A percentile compares a stretch with the other conserved stretches of the same genome.
phyloP scores from a whole-genome alignment of 1,140 invertebrate species.

The Drosophila kepulauana region DNA sequence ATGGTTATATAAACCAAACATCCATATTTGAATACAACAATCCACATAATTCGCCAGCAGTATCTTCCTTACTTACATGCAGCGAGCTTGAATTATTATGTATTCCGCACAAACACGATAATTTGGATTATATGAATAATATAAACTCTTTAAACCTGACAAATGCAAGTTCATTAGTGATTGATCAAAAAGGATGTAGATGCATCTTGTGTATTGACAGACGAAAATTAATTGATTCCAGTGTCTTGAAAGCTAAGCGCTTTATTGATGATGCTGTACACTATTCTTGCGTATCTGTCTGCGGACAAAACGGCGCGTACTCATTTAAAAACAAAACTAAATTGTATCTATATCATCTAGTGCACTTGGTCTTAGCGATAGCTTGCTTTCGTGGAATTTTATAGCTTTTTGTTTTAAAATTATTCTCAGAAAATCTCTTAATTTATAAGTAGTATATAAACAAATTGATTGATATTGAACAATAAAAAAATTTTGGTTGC shows the following conservation, averaged over 20 bases:
- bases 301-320: not conserved
- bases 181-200: not conserved
- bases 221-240: constrained; percentile 5
- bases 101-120: not conserved
- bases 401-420: constrained; percentile 4
- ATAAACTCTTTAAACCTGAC: not conserved
- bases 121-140: not conserved
- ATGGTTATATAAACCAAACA: not conserved
- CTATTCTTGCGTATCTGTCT: not conserved
- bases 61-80: not conserved
- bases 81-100: constrained; percentile 15
- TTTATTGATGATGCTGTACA: constrained; percentile 17
- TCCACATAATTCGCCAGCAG: not conserved
- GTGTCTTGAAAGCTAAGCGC: constrained; percentile 19
- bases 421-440: not conserved
- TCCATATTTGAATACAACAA: not conserved
- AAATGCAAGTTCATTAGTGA: not conserved
- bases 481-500: too few species aligned
- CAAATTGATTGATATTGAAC: not conserved
- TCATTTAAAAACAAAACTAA: not conserved
- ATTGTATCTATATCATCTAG: constrained; percentile 37
- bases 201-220: constrained; percentile 5
- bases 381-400: constrained; percentile 43
- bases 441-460: too few species aligned
- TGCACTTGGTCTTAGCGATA: constrained; percentile 37